These are phyloP conservation scores for Drosophila gunungcola DNA, from an alignment of 1,140 invertebrate species.

Conservation along the genomic window DNA sequence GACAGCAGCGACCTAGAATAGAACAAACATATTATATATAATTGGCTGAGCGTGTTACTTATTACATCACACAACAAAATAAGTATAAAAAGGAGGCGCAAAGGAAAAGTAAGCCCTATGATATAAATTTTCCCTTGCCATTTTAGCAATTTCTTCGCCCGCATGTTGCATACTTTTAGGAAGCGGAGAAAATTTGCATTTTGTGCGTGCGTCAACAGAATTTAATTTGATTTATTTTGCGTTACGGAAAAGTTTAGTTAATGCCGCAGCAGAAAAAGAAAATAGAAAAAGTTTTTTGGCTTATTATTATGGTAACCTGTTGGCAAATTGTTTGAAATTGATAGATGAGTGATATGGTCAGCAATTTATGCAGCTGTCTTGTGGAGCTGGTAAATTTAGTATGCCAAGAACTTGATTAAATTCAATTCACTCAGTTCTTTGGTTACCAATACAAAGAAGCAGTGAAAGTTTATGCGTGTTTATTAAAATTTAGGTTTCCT, in stretches of 20 bases:
- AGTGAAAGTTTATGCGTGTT: too few relatives aligned
- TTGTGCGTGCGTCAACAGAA: slow-evolving; percentile 53
- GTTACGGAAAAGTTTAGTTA: slow-evolving; percentile 22
- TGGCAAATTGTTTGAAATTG: slow-evolving; percentile 4
- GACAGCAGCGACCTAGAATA: slow-evolving; percentile 56
- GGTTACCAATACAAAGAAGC: too few relatives aligned
- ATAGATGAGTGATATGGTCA: neutral
- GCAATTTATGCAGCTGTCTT: slow-evolving; percentile 4
- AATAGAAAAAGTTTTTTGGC: neutral
- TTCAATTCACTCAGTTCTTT: too few relatives aligned
- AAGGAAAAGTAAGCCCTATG: slow-evolving; percentile 10
- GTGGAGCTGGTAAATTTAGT: neutral
- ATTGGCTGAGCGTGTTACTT: slow-evolving; percentile 46
- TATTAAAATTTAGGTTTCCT: too few relatives aligned
- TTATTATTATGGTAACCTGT: slow-evolving; percentile 5
- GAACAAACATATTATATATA: slow-evolving; percentile 39
- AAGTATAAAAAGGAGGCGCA: slow-evolving; percentile 4
- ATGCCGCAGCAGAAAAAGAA: slow-evolving; percentile 7
- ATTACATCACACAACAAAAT: slow-evolving; percentile 43
- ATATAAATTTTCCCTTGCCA: neutral
- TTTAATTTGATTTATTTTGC: slow-evolving; percentile 74
- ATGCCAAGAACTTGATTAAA: neutral
- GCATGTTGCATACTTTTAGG: slow-evolving; percentile 61
- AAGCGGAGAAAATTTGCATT: slow-evolving; percentile 37
- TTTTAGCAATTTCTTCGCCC: neutral